A percentile compares a stretch with the other conserved stretches of the same genome.
phyloP scores from a whole-genome alignment of 2,888 invertebrate genomes.

The Nesidiocoris tenuis region DNA sequence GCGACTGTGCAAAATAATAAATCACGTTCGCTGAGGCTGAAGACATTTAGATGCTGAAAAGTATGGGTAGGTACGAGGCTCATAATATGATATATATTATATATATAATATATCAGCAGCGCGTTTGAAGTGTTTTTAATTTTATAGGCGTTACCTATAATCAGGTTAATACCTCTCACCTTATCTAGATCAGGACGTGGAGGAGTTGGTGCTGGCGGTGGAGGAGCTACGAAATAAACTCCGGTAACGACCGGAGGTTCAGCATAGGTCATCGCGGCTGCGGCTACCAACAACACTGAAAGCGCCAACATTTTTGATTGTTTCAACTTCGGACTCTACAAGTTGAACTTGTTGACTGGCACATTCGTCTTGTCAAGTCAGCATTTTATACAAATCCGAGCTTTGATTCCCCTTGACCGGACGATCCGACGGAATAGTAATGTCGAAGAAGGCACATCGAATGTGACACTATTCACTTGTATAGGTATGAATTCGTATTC shows the following conservation, averaged over 20 bases:
- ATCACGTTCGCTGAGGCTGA: no score
- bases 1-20: no score
- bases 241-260: conserved; percentile 14
- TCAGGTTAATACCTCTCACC: no score
- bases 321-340: background rate
- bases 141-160: no score
- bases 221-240: conserved; percentile 30
- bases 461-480: no score
- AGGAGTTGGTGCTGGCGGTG: conserved; percentile 16
- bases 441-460: background rate
- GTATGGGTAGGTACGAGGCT: no score
- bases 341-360: background rate
- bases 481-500: background rate
- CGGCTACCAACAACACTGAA: conserved; percentile 1
- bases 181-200: conserved; percentile 25
- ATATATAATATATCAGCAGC: no score
- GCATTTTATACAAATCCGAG: background rate
- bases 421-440: background rate
- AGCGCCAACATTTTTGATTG: conserved; percentile 9
- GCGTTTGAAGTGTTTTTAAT: no score
- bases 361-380: background rate
- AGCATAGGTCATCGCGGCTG: conserved; percentile 4
- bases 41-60: no score
- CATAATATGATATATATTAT: no score
- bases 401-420: background rate